These are phyloP conservation scores for Patiria pectinifera DNA, from an alignment of 53 echinoderm and acorn worm species.

Conservation along the genomic window DNA sequence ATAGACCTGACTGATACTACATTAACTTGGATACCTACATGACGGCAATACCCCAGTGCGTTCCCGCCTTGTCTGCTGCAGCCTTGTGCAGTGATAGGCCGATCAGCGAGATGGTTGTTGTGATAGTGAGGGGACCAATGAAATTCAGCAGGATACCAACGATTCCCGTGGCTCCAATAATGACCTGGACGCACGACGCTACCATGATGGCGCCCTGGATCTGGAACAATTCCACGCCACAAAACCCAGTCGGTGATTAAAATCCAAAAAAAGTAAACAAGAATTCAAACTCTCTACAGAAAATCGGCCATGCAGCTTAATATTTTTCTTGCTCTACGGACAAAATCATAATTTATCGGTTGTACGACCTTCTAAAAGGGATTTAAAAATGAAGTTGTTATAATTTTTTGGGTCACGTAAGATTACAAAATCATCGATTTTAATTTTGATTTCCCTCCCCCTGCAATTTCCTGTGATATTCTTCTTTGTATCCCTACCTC, in stretches of 20 bases:
- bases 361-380: too few relatives aligned
- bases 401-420: too few relatives aligned
- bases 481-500: slow-evolving; percentile 60
- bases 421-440: too few relatives aligned
- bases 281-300: too few relatives aligned
- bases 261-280: too few relatives aligned
- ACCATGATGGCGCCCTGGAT: slow-evolving; percentile 94
- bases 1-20: background rate
- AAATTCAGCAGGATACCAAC: slow-evolving; percentile 83
- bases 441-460: background rate
- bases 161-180: slow-evolving; percentile 87
- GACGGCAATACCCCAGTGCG: slow-evolving; percentile 93
- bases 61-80: slow-evolving; percentile 65
- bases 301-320: too few relatives aligned
- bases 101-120: slow-evolving; percentile 93
- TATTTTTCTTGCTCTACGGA: too few relatives aligned
- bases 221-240: slow-evolving; percentile 26
- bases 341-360: too few relatives aligned
- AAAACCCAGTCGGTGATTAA: too few relatives aligned
- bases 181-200: slow-evolving; percentile 80
- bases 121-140: slow-evolving; percentile 93
- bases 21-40: slow-evolving; percentile 70
- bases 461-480: background rate
- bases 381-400: too few relatives aligned
- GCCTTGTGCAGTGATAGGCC: slow-evolving; percentile 81